A percentile compares a stretch with the other conserved stretches of the same genome.
These are phyloP conservation scores for Mayetiola destructor DNA, from an alignment of 2,888 invertebrate genomes.

Conservation along the genomic window DNA sequence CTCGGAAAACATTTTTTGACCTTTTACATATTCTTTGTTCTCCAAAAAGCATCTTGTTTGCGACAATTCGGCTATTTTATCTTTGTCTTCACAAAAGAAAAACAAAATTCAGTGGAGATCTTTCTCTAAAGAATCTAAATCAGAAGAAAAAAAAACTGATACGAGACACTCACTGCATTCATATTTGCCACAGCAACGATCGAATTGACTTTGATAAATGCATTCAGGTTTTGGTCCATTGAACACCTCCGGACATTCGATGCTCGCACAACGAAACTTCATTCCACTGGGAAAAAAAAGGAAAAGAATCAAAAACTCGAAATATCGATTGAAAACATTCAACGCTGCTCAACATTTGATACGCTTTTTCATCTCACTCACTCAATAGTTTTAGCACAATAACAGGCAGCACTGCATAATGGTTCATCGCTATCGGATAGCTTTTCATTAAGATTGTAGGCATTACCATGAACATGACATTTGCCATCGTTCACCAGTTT, in stretches of 20 bases:
- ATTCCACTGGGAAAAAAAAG: constrained; percentile 14
- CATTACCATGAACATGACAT: constrained; percentile 6
- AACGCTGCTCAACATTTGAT: neutral
- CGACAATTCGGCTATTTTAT: constrained; percentile 6
- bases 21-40: constrained; percentile 18
- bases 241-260: constrained; percentile 18
- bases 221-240: constrained; percentile 15
- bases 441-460: constrained; percentile 8
- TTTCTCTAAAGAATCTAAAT: no score
- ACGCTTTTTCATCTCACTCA: neutral
- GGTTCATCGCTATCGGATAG: constrained; percentile 1
- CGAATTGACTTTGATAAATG: constrained; percentile 16
- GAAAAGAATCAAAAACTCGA: neutral
- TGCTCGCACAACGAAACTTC: constrained; percentile 17
- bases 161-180: constrained; percentile 17
- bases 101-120: neutral
- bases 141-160: neutral
- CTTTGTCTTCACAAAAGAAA: neutral
- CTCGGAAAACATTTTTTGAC: constrained; percentile 20
- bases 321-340: neutral
- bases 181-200: constrained; percentile 16
- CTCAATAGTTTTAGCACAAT: constrained; percentile 6
- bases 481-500: constrained; percentile 5
- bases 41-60: constrained; percentile 19
- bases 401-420: neutral